Conservation (phyloP, 1,140 invertebrate genomes). For the Drosophila mauritiana region DNA sequence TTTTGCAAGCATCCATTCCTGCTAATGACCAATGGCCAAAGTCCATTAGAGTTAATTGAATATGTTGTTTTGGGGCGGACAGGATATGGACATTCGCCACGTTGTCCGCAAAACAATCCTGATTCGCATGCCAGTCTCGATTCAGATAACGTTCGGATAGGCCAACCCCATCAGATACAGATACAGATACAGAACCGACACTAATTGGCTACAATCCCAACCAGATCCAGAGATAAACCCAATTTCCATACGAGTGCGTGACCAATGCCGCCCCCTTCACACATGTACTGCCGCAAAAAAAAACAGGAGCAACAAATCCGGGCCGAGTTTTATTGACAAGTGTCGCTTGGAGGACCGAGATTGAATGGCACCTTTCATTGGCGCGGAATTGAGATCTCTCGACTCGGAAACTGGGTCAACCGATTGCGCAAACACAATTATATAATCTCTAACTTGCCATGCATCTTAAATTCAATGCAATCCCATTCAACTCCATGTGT, state of each 20-base stretch:
- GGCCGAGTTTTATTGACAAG: conserved; percentile 58
- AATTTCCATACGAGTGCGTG: conserved; percentile 30
- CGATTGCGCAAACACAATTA: conserved; percentile 50
- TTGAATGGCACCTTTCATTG: conserved; percentile 25
- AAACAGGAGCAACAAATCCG: conserved; percentile 35
- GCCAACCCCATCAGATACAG: conserved; percentile 40
- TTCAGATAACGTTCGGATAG: conserved; percentile 39
- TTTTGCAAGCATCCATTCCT: conserved; percentile 8
- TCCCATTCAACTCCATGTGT: conserved; percentile 3
- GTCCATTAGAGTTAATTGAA: conserved; percentile 81
- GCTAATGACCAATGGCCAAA: conserved; percentile 60
- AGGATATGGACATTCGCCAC: conserved; percentile 33
- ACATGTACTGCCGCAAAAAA: conserved; percentile 6
- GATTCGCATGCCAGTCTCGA: conserved; percentile 33
- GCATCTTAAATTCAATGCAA: conserved; percentile 41
- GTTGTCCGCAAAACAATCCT: conserved; percentile 22
- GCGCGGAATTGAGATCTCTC: conserved; percentile 1
- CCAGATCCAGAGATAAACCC: conserved; percentile 27
- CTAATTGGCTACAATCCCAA: conserved; percentile 58
- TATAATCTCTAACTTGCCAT: conserved; percentile 48
- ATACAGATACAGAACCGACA: conserved; percentile 25
- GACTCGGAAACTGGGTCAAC: conserved; percentile 40
- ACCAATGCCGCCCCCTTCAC: conserved; percentile 14
- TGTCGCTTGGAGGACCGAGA: conserved; percentile 17
- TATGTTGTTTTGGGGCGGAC: conserved; percentile 61